A percentile compares a stretch with the other conserved stretches of the same genome.
These are phyloP conservation scores for Hemichromis elongatus DNA, from an alignment of 2,113 vertebrate species.

Conservation along the genomic window DNA sequence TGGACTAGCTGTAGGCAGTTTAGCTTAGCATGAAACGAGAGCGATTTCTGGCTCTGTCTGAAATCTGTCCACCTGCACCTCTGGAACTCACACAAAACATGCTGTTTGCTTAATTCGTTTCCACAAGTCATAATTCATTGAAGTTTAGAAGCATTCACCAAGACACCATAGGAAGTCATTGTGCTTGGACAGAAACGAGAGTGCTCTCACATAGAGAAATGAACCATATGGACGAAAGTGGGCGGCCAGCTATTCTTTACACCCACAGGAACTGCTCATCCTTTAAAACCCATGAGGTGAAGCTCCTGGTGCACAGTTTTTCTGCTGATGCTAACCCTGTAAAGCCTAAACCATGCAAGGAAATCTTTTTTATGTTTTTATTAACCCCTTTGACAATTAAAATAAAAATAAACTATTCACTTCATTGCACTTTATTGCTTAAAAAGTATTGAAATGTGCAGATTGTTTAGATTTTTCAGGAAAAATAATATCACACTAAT, in stretches of 20 bases:
- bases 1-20: background rate
- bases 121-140: background rate
- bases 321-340: background rate
- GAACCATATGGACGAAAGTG: background rate
- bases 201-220: background rate
- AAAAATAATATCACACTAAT: too few species aligned
- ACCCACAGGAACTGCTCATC: background rate
- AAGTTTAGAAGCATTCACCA: background rate
- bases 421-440: too few species aligned
- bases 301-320: background rate
- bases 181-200: background rate
- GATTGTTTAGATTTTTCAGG: too few species aligned
- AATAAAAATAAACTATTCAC: too few species aligned
- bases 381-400: too few species aligned
- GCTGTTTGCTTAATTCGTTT: background rate
- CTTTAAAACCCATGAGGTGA: background rate
- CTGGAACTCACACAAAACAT: background rate
- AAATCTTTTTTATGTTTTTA: background rate
- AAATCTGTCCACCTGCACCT: background rate
- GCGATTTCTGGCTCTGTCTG: background rate
- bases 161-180: background rate
- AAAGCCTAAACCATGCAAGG: background rate
- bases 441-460: too few species aligned
- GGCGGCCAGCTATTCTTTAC: background rate
- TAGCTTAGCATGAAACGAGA: background rate